Conservation (phyloP, 2,888 invertebrate genomes). For the Ophion ventricosus region DNA sequence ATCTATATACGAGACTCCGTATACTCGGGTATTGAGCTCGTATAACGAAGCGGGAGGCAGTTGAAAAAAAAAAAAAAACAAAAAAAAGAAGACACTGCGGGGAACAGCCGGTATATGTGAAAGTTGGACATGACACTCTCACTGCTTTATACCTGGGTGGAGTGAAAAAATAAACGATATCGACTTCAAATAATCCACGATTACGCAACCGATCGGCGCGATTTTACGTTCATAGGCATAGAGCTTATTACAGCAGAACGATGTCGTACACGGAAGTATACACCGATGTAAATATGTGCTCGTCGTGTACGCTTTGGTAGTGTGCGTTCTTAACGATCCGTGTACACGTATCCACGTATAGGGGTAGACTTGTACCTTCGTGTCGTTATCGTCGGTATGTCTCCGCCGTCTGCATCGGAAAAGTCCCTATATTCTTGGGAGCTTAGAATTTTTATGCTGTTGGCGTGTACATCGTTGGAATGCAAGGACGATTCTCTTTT, state of each 20-base stretch:
- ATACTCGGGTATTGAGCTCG: neutral
- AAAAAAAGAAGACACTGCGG: neutral
- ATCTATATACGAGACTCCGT: neutral
- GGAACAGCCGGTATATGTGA: constrained; percentile 5
- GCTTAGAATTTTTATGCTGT: neutral
- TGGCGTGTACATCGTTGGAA: neutral
- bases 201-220: neutral
- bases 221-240: neutral
- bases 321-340: neutral
- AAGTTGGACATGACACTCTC: constrained; percentile 8
- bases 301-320: neutral
- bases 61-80: constrained; percentile 6
- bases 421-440: neutral
- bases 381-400: neutral
- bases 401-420: neutral
- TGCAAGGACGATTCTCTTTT: neutral
- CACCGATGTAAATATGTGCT: neutral
- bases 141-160: constrained; percentile 1
- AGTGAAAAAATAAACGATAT: constrained; percentile 1
- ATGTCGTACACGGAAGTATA: neutral
- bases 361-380: neutral
- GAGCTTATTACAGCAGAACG: neutral
- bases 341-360: neutral
- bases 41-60: constrained; percentile 30
- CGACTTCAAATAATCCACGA: constrained; percentile 15